Evolutionary conservation across 2,888 invertebrate species (phyloP).

Genomic region (Parapristionchus giblindavisi): DNA sequence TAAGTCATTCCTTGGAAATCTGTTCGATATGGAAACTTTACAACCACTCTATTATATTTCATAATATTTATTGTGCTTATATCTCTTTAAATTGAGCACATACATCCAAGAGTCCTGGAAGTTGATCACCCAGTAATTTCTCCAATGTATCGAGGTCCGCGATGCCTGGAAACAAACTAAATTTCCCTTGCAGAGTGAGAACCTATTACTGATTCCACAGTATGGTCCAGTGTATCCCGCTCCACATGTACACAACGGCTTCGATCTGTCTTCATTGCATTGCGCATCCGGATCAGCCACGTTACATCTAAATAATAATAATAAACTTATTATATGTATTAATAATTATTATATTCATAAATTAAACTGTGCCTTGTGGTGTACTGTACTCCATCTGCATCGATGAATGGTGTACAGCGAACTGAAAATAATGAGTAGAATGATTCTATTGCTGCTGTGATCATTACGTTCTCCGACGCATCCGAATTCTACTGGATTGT

Average conservation of each 20-base stretch:
- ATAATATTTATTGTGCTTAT: too few species aligned
- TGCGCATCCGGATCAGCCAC: neutral
- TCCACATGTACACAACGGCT: constrained; percentile 23
- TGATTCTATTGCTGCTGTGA: neutral
- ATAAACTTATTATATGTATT: neutral
- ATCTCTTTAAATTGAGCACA: neutral
- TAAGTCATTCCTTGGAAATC: neutral
- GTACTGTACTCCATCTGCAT: neutral
- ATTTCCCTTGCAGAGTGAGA: neutral
- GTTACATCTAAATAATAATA: neutral
- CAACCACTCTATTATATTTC: too few species aligned
- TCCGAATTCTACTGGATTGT: constrained; percentile 2
- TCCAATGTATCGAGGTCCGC: neutral
- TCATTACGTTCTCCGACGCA: constrained; percentile 10
- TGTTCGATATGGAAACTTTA: neutral
- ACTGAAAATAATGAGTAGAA: neutral
- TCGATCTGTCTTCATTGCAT: constrained; percentile 1
- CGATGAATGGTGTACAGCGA: constrained; percentile 16
- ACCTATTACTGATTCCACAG: constrained; percentile 2
- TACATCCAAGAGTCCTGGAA: neutral
- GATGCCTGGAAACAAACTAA: neutral
- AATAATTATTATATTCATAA: neutral
- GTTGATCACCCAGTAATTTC: neutral
- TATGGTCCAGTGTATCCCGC: constrained; percentile 12
- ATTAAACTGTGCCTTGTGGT: neutral